phyloP scores from a whole-genome alignment of 2,888 invertebrate species.

The Lissocephala sabroskyi region DNA sequence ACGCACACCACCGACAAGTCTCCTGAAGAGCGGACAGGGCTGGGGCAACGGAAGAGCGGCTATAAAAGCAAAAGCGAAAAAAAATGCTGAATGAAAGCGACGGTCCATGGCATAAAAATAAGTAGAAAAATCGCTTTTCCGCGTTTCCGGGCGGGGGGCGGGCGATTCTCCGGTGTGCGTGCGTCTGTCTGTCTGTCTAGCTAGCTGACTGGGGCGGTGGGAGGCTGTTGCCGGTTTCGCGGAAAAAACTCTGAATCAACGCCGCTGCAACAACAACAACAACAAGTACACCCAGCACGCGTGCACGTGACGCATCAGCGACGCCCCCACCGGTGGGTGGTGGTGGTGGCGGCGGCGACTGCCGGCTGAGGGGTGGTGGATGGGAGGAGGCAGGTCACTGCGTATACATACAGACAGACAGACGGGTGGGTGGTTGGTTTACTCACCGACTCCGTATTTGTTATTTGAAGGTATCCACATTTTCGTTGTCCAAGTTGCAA shows the following conservation, averaged over 20 bases:
- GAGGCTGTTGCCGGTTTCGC: constrained; percentile 49
- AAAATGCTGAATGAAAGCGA: constrained; percentile 1
- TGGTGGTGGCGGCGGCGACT: neutral
- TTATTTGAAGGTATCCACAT: constrained; percentile 73
- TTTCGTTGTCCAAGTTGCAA: constrained; percentile 22
- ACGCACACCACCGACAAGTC: constrained; percentile 9
- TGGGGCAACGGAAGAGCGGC: constrained; percentile 7
- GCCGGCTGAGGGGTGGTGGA: constrained; percentile 4
- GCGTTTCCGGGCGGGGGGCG: constrained; percentile 27
- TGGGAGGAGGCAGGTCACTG: constrained; percentile 2
- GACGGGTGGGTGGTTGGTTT: too few species aligned
- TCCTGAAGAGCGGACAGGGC: constrained; percentile 6
- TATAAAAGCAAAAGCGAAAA: constrained; percentile 6
- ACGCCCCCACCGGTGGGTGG: neutral
- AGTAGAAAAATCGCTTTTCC: constrained; percentile 62
- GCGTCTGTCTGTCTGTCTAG: constrained; percentile 14
- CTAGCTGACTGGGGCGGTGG: neutral
- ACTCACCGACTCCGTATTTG: constrained; percentile 73
- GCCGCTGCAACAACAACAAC: constrained; percentile 30
- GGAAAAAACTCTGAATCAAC: constrained; percentile 61
- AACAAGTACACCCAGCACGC: too few species aligned
- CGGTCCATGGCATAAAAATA: constrained; percentile 37
- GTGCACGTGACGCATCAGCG: constrained; percentile 52
- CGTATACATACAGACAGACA: constrained; percentile 3
- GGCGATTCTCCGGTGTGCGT: constrained; percentile 6